Evolutionary conservation across 2,113 vertebrate genomes (phyloP).

Genomic region (Pungitius pungitius): DNA sequence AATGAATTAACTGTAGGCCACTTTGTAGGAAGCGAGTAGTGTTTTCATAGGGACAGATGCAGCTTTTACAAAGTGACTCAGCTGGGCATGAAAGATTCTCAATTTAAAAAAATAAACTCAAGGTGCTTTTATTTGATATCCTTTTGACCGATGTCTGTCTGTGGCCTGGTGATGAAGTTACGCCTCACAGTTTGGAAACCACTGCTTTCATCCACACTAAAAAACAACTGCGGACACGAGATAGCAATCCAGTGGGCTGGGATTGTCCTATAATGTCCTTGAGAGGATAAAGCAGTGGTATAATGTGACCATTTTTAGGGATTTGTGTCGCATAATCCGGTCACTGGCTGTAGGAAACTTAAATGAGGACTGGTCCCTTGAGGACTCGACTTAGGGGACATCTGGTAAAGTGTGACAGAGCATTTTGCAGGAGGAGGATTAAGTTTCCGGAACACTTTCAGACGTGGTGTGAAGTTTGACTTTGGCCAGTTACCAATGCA

Average conservation of each 20-base stretch:
- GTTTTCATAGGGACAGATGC: too few species aligned
- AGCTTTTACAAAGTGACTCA: too few species aligned
- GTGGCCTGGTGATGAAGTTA: too few species aligned
- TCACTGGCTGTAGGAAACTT: conserved; percentile 37
- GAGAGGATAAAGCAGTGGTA: conserved; percentile 3
- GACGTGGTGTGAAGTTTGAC: conserved; percentile 14
- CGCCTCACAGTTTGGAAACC: too few species aligned
- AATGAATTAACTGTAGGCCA: too few species aligned
- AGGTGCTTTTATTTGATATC: too few species aligned
- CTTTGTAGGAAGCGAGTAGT: too few species aligned
- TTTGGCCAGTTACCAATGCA: not conserved
- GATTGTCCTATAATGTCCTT: conserved; percentile 4
- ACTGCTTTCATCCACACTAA: not conserved
- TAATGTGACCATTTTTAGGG: conserved; percentile 11
- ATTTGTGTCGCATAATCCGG: conserved; percentile 34
- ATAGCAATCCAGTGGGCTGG: not conserved
- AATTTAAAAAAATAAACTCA: too few species aligned
- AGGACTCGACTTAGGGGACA: conserved; percentile 54
- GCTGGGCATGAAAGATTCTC: too few species aligned
- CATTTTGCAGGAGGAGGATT: conserved; percentile 14
- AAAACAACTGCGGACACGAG: not conserved
- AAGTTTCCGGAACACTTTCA: conserved; percentile 35
- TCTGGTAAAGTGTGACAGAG: conserved; percentile 52
- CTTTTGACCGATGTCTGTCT: too few species aligned
- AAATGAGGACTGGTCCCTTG: conserved; percentile 59